phyloP scores from a whole-genome alignment of 2,888 invertebrate genomes.

The Lasioglossum marginatum region DNA sequence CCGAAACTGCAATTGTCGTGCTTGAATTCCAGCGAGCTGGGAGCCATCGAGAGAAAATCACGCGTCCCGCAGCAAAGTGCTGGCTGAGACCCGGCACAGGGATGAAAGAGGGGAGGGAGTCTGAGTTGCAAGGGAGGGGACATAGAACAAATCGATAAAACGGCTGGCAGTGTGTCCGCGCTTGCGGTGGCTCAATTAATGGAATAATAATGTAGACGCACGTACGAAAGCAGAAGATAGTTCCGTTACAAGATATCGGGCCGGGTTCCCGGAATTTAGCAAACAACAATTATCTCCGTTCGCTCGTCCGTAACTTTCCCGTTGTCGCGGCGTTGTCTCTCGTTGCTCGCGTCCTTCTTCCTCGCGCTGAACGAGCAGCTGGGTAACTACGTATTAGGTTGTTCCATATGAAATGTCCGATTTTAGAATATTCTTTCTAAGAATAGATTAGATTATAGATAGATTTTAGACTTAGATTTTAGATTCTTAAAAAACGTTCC shows the following conservation, averaged over 20 bases:
- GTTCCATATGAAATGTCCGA: too few relatives aligned
- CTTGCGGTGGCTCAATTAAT: slow-evolving; percentile 48
- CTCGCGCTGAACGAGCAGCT: not conserved
- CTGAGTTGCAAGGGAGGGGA: not conserved
- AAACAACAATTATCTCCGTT: slow-evolving; percentile 65
- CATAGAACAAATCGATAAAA: slow-evolving; percentile 42
- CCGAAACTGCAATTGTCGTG: slow-evolving; percentile 25
- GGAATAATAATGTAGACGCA: slow-evolving; percentile 49
- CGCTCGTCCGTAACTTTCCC: slow-evolving; percentile 63
- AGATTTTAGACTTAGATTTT: too few relatives aligned
- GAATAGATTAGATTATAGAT: too few relatives aligned
- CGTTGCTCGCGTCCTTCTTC: not conserved
- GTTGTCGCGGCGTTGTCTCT: slow-evolving; percentile 56
- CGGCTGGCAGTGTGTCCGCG: slow-evolving; percentile 13
- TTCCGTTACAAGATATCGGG: slow-evolving; percentile 58
- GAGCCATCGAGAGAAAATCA: slow-evolving; percentile 10
- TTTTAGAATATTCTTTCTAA: too few relatives aligned
- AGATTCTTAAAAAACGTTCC: too few relatives aligned
- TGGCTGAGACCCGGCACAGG: not conserved
- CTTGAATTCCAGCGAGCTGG: slow-evolving; percentile 27
- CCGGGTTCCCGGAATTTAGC: slow-evolving; percentile 50
- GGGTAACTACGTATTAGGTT: slow-evolving; percentile 40
- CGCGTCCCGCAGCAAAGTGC: slow-evolving; percentile 19
- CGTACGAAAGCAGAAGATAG: slow-evolving; percentile 26
- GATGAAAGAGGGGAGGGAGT: not conserved